phyloP scores from a whole-genome alignment of 2,888 invertebrate species.

The Amblyjoppa fuscipennis region DNA sequence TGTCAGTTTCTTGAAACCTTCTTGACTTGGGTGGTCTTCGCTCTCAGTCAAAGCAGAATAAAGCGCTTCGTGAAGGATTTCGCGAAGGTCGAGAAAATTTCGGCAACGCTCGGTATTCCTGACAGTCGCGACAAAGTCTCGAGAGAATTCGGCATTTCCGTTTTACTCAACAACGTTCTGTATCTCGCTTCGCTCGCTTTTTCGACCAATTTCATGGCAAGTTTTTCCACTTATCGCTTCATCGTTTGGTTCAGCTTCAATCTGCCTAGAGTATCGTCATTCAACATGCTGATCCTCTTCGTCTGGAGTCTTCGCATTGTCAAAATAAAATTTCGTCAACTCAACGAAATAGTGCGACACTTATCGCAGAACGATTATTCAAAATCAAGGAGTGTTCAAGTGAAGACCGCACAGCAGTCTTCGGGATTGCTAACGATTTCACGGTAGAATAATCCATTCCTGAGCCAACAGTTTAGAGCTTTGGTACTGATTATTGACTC shows the following conservation, averaged over 20 bases:
- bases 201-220: not conserved
- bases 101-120: not conserved
- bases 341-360: not conserved
- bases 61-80: not conserved
- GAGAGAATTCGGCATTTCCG: not conserved
- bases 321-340: slow-evolving; percentile 5
- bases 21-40: not conserved
- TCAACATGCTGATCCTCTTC: slow-evolving; percentile 5
- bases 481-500: not conserved
- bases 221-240: not conserved
- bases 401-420: not conserved
- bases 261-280: not conserved
- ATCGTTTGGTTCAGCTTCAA: not conserved
- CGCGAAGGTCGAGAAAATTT: not conserved
- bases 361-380: not conserved
- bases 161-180: not conserved
- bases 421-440: not conserved
- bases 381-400: not conserved
- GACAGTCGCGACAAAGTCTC: not conserved
- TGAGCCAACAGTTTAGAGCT: not conserved
- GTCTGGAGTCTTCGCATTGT: not conserved
- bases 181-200: not conserved
- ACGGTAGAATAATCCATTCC: not conserved
- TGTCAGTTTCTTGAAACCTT: not conserved
- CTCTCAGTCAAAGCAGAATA: slow-evolving; percentile 1